Base-by-base conservation (phyloP, 2,888 invertebrate genomes). In the Anaspis maculata region DNA sequence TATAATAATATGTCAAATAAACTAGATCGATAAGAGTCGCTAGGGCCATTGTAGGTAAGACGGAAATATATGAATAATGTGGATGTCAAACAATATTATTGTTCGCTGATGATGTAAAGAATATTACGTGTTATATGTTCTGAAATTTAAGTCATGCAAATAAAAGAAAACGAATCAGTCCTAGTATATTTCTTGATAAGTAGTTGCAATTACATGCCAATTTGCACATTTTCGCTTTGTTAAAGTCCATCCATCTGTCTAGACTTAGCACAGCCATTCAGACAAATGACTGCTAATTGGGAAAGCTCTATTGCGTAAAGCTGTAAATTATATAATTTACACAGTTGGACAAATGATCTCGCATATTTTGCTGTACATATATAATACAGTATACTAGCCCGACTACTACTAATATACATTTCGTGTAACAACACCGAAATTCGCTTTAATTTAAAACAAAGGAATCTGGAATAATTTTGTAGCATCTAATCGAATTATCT, bases 221-320 rank as follows among this genome's bases (percentile, higher is more conserved):
- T 56, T 56, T 52, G 44, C 46, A 46, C 49, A 45, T 52, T 44
- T 26, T n/a, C 38, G 31, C 37, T 31, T 25, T n/a, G n/a, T n/a
- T n/a, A n/a, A 22, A 39, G 42, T 44, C 45, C 44, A 47, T 56
- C 51, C 53, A 54, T 55, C 56, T 50, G 51, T 50, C 50, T 49
- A 52, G 56, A 56, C 52, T 57, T 57, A 59, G 55, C 59, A 53
- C 57, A 57, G 59, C 54, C 50, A 61, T 60, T 61, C 61, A 54
- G 45, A 54, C 55, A 58, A 61, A 61, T 56, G 52, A 45, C 54
- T 49, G 52, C 57, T 57, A 61, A 60, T 60, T 57, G 56, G 49
- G 46, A 50, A 43, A 47, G 49, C 48, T 41, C 43, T 49, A 44
- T 46, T 50, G 52, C 41, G 41, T 47, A 49, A 48, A 45, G 48